Evolutionary conservation across 2,113 vertebrate genomes (phyloP).

Genomic region (Panthera leo): DNA sequence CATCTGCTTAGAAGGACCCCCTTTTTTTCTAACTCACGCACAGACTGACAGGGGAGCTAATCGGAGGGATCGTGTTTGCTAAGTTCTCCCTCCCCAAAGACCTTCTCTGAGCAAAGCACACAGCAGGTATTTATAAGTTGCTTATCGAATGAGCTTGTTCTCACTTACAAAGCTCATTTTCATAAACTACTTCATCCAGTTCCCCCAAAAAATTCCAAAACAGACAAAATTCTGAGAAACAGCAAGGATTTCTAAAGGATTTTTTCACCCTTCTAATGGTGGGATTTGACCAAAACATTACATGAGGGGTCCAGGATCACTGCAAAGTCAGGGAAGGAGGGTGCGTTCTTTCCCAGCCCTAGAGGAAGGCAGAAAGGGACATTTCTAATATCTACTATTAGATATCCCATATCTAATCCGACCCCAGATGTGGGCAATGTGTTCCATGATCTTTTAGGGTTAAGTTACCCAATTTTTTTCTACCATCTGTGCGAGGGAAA

Average conservation of each 20-base stretch:
- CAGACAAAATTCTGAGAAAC: neutral
- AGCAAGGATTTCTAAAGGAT: neutral
- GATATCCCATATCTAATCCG: neutral
- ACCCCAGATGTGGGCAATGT: neutral
- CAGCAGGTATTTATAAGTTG: neutral
- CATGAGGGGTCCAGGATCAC: neutral
- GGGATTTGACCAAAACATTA: neutral
- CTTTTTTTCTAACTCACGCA: neutral
- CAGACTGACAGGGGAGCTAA: too few species aligned
- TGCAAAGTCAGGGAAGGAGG: neutral
- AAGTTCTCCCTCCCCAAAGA: too few species aligned
- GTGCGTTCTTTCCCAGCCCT: neutral
- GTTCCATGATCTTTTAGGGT: neutral
- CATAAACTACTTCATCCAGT: neutral
- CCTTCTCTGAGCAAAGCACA: neutral
- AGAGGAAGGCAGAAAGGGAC: neutral
- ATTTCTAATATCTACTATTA: neutral
- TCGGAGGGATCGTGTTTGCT: accelerated
- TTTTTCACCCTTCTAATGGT: neutral
- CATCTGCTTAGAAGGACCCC: neutral
- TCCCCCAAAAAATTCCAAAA: neutral
- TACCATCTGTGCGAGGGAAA: neutral
- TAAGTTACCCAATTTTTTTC: neutral
- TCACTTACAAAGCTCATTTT: neutral
- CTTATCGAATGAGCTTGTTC: neutral